Evolutionary conservation across 1,140 invertebrate genomes (phyloP).

Genomic region (Melanaphis sacchari): DNA sequence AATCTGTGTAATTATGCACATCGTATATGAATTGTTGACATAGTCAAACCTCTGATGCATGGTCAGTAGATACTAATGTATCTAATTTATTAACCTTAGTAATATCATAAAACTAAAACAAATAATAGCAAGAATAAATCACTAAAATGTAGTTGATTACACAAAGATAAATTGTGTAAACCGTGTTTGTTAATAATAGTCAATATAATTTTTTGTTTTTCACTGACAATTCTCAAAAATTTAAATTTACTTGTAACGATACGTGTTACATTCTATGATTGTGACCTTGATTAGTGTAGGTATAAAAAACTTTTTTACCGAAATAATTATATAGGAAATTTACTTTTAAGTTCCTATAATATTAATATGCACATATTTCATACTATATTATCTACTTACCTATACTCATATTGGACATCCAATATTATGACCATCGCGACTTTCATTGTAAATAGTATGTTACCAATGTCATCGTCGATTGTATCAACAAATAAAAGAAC

Average conservation of each 20-base stretch:
- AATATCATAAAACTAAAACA: background rate
- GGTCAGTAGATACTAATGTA: background rate
- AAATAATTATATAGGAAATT: constrained; percentile 1
- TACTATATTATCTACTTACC: background rate
- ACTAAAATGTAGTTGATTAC: background rate
- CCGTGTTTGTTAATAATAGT: background rate
- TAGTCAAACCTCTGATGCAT: background rate
- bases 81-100: background rate
- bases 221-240: background rate
- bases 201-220: background rate
- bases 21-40: background rate
- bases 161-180: background rate
- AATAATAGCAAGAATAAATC: background rate
- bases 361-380: background rate
- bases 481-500: background rate
- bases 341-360: background rate
- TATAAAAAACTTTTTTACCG: background rate
- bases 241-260: background rate
- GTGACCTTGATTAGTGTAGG: background rate
- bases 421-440: background rate
- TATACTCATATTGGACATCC: background rate
- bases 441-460: background rate
- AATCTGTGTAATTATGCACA: background rate
- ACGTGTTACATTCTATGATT: background rate
- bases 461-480: background rate